phyloP scores from a whole-genome alignment of 2,113 vertebrate genomes.

The Lichenostomus cassidix region DNA sequence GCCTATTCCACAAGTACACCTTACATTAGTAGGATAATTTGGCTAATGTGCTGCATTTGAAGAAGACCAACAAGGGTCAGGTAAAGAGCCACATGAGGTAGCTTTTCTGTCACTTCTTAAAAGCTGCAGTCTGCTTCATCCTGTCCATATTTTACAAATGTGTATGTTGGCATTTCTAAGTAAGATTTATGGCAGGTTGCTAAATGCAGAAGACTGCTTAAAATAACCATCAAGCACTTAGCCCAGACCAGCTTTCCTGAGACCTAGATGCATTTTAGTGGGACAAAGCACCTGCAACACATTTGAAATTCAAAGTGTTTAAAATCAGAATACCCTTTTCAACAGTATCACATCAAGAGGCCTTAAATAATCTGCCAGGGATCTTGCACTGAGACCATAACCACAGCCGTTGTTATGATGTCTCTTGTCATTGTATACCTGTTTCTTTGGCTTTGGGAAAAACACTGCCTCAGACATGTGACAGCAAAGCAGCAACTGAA shows the following conservation, averaged over 20 bases:
- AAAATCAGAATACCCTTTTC: neutral
- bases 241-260: neutral
- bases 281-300: neutral
- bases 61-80: neutral
- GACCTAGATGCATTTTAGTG: neutral
- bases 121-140: neutral
- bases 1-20: neutral
- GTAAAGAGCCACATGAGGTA: neutral
- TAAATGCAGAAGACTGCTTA: constrained; percentile 8
- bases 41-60: neutral
- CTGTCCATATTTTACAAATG: neutral
- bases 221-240: neutral
- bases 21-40: neutral
- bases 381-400: neutral
- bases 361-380: neutral
- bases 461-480: neutral
- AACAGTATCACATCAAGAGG: neutral
- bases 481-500: neutral
- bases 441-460: neutral
- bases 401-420: neutral
- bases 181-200: neutral
- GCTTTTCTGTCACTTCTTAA: neutral
- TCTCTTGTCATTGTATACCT: neutral
- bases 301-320: neutral
- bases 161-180: neutral